Evolutionary conservation across 2,797 vertebrate species (phyloP).

Genomic region (Megaceryle alcyon): DNA sequence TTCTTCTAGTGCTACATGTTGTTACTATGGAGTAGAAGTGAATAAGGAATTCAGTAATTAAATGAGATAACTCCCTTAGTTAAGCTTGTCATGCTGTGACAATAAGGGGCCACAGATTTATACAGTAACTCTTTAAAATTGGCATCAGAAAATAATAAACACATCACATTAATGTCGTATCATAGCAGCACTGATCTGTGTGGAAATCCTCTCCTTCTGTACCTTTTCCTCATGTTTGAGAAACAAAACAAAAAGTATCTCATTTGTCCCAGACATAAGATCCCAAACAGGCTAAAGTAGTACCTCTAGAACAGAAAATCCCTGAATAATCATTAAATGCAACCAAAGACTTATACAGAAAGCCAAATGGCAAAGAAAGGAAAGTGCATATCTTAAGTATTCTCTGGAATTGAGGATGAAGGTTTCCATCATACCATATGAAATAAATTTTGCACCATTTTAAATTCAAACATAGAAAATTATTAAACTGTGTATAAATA

Average conservation of each 20-base stretch:
- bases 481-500: not conserved
- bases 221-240: not conserved
- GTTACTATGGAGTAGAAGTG: not conserved
- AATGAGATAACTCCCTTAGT: not conserved
- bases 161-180: not conserved
- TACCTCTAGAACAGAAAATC: constrained; percentile 31
- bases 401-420: constrained; percentile 26
- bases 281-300: not conserved
- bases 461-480: not conserved
- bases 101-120: not conserved
- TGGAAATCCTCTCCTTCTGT: not conserved
- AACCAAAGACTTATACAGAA: constrained; percentile 18
- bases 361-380: not conserved
- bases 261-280: constrained; percentile 14
- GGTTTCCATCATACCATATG: not conserved
- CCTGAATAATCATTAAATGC: constrained; percentile 12
- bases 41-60: not conserved
- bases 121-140: not conserved
- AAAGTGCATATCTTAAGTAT: constrained; percentile 14
- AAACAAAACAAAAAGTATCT: not conserved
- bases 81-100: not conserved
- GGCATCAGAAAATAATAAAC: not conserved
- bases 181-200: not conserved
- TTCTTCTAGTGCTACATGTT: not conserved
- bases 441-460: not conserved